Percentiles rank a stretch among this genome's conserved stretches.
Conservation (phyloP, 2,888 invertebrate species). For the Cheilosia scutellata region DNA sequence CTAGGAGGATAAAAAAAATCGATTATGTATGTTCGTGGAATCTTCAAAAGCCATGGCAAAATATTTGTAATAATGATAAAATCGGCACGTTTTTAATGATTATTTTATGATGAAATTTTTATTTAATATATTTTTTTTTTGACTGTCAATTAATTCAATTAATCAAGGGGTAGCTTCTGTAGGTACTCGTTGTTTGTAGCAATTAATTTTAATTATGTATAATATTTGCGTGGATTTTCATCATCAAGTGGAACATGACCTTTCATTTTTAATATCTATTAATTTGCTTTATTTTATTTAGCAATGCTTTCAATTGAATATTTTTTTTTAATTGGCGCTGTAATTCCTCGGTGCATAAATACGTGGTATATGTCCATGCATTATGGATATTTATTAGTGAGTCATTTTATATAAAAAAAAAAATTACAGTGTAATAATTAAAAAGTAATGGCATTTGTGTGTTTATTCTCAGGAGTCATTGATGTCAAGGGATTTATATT, state of each 20-base stretch:
- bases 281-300: not conserved
- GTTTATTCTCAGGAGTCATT: not conserved
- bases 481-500: not conserved
- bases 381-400: not conserved
- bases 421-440: not conserved
- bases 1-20: not conserved
- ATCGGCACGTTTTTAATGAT: slow-evolving; percentile 25
- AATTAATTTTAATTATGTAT: slow-evolving; percentile 35
- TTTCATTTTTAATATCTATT: slow-evolving; percentile 12
- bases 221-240: slow-evolving; percentile 7
- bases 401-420: not conserved
- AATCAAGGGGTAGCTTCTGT: slow-evolving; percentile 7
- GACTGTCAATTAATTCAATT: slow-evolving; percentile 17
- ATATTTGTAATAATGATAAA: slow-evolving; percentile 20
- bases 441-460: not conserved
- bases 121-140: not conserved
- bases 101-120: slow-evolving; percentile 24
- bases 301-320: slow-evolving; percentile 6
- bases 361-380: too few relatives aligned
- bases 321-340: slow-evolving; percentile 15
- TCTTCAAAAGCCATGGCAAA: slow-evolving; percentile 17
- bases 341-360: not conserved
- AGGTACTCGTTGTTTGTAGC: slow-evolving; percentile 9
- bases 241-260: not conserved
- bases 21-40: not conserved